These are phyloP conservation scores for Cerceris ruficornis DNA, from an alignment of 2,888 invertebrate species.

Conservation along the genomic window DNA sequence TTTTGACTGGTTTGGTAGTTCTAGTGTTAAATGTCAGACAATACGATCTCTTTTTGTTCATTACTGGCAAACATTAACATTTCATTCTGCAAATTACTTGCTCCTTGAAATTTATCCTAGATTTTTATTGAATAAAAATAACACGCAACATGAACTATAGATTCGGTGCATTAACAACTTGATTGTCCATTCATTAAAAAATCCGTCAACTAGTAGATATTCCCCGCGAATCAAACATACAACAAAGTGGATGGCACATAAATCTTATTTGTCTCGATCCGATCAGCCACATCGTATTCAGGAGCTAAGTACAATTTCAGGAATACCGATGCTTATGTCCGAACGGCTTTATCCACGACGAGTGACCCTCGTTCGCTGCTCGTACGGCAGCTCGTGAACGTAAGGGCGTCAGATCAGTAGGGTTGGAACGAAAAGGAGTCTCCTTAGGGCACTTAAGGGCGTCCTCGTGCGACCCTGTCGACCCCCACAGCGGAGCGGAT, in stretches of 20 bases:
- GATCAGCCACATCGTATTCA: slow-evolving; percentile 50
- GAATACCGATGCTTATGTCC: slow-evolving; percentile 62
- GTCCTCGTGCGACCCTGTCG: slow-evolving; percentile 69
- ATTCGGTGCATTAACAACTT: no score
- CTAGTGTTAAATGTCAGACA: no score
- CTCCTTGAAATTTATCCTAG: no score
- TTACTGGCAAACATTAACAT: no score
- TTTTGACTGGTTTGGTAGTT: no score
- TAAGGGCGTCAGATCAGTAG: slow-evolving; percentile 74
- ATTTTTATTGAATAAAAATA: no score
- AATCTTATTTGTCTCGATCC: slow-evolving; percentile 48
- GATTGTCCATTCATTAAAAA: neutral
- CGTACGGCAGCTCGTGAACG: slow-evolving; percentile 70
- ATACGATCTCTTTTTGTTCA: no score
- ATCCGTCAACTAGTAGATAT: neutral
- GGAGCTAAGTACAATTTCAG: slow-evolving; percentile 56
- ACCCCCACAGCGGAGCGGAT: slow-evolving; percentile 58
- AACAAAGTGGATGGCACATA: slow-evolving; percentile 45
- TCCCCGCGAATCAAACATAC: slow-evolving; percentile 8
- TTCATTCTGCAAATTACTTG: no score
- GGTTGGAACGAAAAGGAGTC: slow-evolving; percentile 75
- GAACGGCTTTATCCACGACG: slow-evolving; percentile 61
- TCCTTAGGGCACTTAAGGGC: slow-evolving; percentile 79
- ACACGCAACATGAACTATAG: no score
- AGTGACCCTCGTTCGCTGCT: slow-evolving; percentile 68